Conservation (phyloP, 2,888 invertebrate genomes). For the Drosophila testacea region DNA sequence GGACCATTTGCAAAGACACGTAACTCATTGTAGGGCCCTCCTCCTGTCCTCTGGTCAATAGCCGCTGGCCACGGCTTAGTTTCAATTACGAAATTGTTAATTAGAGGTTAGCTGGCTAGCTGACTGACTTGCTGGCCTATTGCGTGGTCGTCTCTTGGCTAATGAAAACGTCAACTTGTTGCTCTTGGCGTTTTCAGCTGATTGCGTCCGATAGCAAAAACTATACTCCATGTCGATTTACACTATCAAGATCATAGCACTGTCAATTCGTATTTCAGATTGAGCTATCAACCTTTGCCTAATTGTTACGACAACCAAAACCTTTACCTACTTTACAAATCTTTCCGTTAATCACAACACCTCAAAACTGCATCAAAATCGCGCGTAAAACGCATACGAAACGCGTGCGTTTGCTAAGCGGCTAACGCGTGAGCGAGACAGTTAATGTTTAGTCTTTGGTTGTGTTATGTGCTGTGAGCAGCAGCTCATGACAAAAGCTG, state of each 20-base stretch:
- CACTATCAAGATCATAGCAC: slow-evolving; percentile 17
- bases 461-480: slow-evolving; percentile 41
- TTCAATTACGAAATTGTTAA: slow-evolving; percentile 72
- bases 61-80: slow-evolving; percentile 46
- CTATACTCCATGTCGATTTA: slow-evolving; percentile 3
- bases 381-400: slow-evolving; percentile 33
- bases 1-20: slow-evolving; percentile 52
- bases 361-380: slow-evolving; percentile 6
- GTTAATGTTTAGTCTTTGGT: slow-evolving; percentile 28
- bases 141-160: slow-evolving; percentile 57
- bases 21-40: slow-evolving; percentile 47
- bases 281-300: slow-evolving; percentile 31
- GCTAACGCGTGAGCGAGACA: slow-evolving; percentile 17
- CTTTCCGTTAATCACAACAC: background rate
- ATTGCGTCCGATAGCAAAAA: slow-evolving; percentile 31
- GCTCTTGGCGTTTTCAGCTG: slow-evolving; percentile 26
- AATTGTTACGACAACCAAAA: slow-evolving; percentile 10
- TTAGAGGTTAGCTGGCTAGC: slow-evolving; percentile 54
- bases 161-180: slow-evolving; percentile 60
- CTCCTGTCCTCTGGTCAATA: slow-evolving; percentile 10
- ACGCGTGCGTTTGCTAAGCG: slow-evolving; percentile 15
- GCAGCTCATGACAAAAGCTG: slow-evolving; percentile 38
- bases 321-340: background rate
- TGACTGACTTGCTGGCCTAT: slow-evolving; percentile 37
- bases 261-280: slow-evolving; percentile 15